Percentiles rank a stretch among this genome's conserved stretches.
These are phyloP conservation scores for Melieria picta DNA, from an alignment of 2,888 invertebrate species.

Conservation along the genomic window DNA sequence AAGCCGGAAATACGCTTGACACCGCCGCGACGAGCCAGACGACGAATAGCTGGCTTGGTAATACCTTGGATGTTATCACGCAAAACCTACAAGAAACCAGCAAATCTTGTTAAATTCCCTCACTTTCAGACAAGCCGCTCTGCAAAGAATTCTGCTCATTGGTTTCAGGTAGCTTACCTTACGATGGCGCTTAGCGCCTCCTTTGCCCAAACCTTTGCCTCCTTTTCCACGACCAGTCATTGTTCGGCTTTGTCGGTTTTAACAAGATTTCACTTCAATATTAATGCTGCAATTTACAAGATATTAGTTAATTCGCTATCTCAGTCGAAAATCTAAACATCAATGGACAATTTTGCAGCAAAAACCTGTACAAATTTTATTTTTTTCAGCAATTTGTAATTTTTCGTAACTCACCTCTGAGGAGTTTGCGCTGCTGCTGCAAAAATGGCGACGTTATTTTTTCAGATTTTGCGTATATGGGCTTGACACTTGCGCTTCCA, in stretches of 20 bases:
- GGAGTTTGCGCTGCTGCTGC: neutral
- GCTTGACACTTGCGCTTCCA: neutral
- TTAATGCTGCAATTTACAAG: neutral
- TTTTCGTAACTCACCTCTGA: constrained; percentile 5
- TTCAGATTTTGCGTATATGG: constrained; percentile 4
- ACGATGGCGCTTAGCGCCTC: constrained; percentile 84
- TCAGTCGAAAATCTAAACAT: too few species aligned
- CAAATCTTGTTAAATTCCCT: neutral
- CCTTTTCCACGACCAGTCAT: constrained; percentile 87
- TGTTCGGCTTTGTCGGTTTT: constrained; percentile 46
- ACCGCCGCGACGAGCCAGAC: constrained; percentile 77
- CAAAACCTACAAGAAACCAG: constrained; percentile 52
- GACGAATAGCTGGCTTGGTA: constrained; percentile 81
- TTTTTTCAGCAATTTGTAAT: too few species aligned
- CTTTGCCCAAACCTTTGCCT: constrained; percentile 81
- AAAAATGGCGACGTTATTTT: constrained; percentile 31
- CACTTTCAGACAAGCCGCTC: too few species aligned
- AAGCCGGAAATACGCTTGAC: constrained; percentile 79
- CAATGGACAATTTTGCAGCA: neutral
- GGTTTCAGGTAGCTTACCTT: constrained; percentile 69
- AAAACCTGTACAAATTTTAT: neutral
- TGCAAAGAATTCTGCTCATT: too few species aligned
- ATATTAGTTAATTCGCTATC: neutral
- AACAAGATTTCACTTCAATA: neutral
- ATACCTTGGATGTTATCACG: constrained; percentile 84